phyloP scores from a whole-genome alignment of 1,140 invertebrate species.

The Zaprionus davidi region DNA sequence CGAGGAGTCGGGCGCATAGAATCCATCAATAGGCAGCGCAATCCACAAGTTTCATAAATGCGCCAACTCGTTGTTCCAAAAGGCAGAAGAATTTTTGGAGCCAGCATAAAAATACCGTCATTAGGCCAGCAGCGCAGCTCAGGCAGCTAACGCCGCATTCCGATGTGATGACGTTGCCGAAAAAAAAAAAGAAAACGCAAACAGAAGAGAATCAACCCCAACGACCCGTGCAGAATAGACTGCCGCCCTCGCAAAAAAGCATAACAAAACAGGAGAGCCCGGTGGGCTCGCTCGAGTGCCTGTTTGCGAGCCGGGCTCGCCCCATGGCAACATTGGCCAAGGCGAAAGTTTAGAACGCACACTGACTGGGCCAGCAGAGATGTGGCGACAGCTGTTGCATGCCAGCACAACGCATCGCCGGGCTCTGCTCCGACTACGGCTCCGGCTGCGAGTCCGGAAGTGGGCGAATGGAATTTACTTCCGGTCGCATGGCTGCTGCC shows the following conservation, averaged over 20 bases:
- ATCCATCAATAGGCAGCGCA: conserved; percentile 54
- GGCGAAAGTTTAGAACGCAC: conserved; percentile 72
- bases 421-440: neutral
- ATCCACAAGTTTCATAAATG: neutral
- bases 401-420: neutral
- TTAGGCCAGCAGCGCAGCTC: conserved; percentile 67
- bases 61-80: conserved; percentile 1
- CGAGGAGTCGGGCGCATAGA: conserved; percentile 76
- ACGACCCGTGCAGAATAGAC: neutral
- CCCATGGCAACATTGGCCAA: conserved; percentile 77
- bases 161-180: conserved; percentile 65
- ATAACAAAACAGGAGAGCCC: no score
- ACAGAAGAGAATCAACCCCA: conserved; percentile 7
- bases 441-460: conserved; percentile 56
- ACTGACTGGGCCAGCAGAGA: conserved; percentile 5
- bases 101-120: conserved; percentile 74
- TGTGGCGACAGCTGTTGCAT: conserved; percentile 53
- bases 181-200: conserved; percentile 31
- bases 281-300: neutral
- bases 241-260: no score
- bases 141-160: conserved; percentile 66
- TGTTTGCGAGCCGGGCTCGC: conserved; percentile 14
- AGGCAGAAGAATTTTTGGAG: conserved; percentile 72
- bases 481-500: conserved; percentile 57
- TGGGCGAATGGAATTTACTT: conserved; percentile 71